phyloP scores from a whole-genome alignment of 2,113 vertebrate species.

The Ardeotis arabs region DNA sequence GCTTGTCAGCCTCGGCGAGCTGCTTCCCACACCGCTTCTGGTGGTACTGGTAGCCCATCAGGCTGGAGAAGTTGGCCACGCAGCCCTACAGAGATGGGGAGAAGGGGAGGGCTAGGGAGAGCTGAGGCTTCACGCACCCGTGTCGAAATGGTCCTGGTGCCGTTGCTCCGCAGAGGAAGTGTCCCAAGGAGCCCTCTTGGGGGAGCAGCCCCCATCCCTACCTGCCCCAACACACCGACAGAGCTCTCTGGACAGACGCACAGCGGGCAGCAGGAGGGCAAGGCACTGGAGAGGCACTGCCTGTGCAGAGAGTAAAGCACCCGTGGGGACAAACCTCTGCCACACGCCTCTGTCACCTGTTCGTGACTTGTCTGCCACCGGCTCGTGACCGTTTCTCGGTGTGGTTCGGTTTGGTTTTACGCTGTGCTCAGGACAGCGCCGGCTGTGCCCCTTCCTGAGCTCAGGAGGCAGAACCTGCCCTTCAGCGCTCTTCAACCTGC shows the following conservation, averaged over 20 bases:
- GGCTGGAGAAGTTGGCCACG: conserved; percentile 90
- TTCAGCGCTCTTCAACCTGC: background rate
- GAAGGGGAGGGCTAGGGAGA: conserved; percentile 7
- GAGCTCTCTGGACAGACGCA: background rate
- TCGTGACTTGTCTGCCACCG: conserved; percentile 7
- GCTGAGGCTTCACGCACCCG: rapidly evolving
- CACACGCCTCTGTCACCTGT: background rate
- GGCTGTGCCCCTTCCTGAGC: background rate
- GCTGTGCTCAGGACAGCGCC: background rate
- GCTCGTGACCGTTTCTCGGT: rapidly evolving
- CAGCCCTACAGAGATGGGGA: conserved; percentile 80
- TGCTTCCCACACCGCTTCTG: conserved; percentile 92
- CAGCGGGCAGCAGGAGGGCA: background rate
- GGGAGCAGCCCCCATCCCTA: background rate
- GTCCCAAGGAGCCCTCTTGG: rapidly evolving
- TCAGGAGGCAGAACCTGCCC: background rate
- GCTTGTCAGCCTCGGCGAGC: conserved; percentile 83
- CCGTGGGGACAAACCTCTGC: background rate
- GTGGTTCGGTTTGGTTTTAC: background rate
- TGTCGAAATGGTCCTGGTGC: rapidly evolving
- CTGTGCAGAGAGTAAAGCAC: background rate
- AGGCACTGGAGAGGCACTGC: background rate
- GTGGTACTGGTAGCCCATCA: conserved; percentile 98
- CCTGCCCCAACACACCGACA: rapidly evolving
- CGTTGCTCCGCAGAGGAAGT: rapidly evolving